Evolutionary conservation across 2,113 vertebrate species (phyloP), one percentile per base, ranked within the genome.

Genomic region (Datnioides undecimradiatus): DNA sequence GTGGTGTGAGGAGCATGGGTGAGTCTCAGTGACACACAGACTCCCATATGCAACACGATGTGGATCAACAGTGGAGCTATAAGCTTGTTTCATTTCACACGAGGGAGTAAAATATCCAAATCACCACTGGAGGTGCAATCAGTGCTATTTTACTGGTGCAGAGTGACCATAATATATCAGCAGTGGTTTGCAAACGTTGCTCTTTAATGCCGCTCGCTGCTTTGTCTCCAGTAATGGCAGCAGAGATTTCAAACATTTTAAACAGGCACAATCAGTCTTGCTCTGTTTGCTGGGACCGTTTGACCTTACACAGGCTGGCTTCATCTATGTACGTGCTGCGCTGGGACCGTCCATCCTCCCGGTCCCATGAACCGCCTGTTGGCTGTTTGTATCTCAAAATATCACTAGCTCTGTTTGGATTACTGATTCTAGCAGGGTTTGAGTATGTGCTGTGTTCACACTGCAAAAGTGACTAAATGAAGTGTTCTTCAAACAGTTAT

Each of bases 1-100:
- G 29, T 52, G 59, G n/a, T 65, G n/a, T 41, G 40, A 33, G 58
- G 67, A 72, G 19, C 55, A 49, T 59, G 49, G 43, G 54, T 45
- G 59, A 59, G 64, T 48, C 43, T 43, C 46, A 60, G 31, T 48
- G 62, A 48, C 10, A 45, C 36, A 21, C 19, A 58, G 16, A 55
- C 1, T 16, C 27, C 43, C 7, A 25, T 23, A 13, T 1, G 25
- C 8, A 11, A 12, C 1, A 4, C 36, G 13, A 2, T 14, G 25
- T 25, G 14, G 14, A 25, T 38, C 23, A 66, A 23, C 31, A 10
- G 8, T n/a, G 29, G 21, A 29, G n/a, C 9, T 13, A 33, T 46
- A 11, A 23, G 29, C 12, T 71, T 31, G 5, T 51, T 73, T 46
- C 21, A 49, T 49, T 57, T 31, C 38, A 62, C 10, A 19, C 21